These are phyloP conservation scores for Embidobia sp. DNA, from an alignment of 2,888 invertebrate genomes.

Conservation along the genomic window DNA sequence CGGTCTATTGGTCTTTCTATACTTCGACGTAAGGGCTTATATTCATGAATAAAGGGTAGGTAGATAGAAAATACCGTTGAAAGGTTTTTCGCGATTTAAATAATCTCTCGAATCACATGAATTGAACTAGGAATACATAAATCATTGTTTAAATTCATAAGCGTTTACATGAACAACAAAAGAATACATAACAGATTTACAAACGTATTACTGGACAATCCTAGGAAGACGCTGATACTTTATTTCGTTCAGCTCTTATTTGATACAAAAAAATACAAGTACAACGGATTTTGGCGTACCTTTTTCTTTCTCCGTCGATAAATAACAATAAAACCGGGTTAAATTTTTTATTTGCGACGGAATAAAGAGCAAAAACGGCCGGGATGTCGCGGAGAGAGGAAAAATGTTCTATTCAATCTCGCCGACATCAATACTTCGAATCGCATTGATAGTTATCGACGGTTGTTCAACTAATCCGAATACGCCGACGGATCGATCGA, in stretches of 20 bases:
- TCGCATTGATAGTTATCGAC: constrained; percentile 75
- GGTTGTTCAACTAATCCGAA: constrained; percentile 71
- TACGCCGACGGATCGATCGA: constrained; percentile 73
- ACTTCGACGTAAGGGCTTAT: constrained; percentile 60
- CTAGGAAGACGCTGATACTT: too few species aligned
- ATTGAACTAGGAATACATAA: constrained; percentile 41
- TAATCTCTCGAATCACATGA: constrained; percentile 54
- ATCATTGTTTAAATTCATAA: constrained; percentile 40
- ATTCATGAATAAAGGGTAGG: constrained; percentile 62
- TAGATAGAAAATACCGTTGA: constrained; percentile 54
- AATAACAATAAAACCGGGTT: background rate
- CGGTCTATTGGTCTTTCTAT: constrained; percentile 64
- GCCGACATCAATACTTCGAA: constrained; percentile 64
- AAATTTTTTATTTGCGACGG: background rate
- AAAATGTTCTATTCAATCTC: constrained; percentile 44
- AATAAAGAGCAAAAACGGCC: background rate
- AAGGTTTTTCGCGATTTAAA: constrained; percentile 58
- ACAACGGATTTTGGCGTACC: too few species aligned
- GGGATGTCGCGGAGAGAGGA: constrained; percentile 13
- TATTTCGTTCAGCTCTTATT: too few species aligned
- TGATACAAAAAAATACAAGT: too few species aligned
- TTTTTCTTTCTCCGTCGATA: background rate
- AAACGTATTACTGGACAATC: too few species aligned
- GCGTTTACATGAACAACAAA: constrained; percentile 5
- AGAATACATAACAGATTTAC: background rate